These are phyloP conservation scores for Lycorma delicatula DNA, from an alignment of 1,140 invertebrate species.

Conservation along the genomic window DNA sequence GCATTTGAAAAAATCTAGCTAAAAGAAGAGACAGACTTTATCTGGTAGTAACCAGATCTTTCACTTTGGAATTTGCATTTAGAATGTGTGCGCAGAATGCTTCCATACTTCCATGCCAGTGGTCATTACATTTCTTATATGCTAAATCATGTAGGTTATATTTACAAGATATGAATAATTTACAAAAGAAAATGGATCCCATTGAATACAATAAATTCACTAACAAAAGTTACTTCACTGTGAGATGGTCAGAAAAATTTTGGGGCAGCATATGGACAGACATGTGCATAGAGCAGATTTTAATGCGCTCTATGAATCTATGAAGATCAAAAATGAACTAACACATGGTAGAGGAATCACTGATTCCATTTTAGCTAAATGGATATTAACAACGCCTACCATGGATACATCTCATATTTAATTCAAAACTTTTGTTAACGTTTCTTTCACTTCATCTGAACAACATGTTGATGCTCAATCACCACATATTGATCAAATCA, in stretches of 20 bases:
- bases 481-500: slow-evolving; percentile 35
- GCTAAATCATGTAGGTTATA: slow-evolving; percentile 36
- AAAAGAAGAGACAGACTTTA: too few relatives aligned
- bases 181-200: slow-evolving; percentile 29
- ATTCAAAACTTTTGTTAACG: slow-evolving; percentile 33
- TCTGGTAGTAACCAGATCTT: too few relatives aligned
- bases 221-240: slow-evolving; percentile 33
- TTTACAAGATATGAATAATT: slow-evolving; percentile 33
- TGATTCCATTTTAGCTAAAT: slow-evolving; percentile 36
- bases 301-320: slow-evolving; percentile 40
- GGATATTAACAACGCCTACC: slow-evolving; percentile 31
- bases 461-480: slow-evolving; percentile 38
- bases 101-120: slow-evolving; percentile 34
- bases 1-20: too few relatives aligned
- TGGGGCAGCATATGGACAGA: slow-evolving; percentile 36
- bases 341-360: slow-evolving; percentile 32
- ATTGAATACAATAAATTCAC: slow-evolving; percentile 35
- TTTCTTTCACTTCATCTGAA: slow-evolving; percentile 34
- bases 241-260: slow-evolving; percentile 37
- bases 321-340: slow-evolving; percentile 37
- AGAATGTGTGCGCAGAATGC: slow-evolving; percentile 27
- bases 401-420: slow-evolving; percentile 24
- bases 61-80: slow-evolving; percentile 31
- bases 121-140: slow-evolving; percentile 35
- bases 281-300: slow-evolving; percentile 36